Evolutionary conservation across 2,797 vertebrate genomes (phyloP).

Genomic region (Perdix hodgsoniae): DNA sequence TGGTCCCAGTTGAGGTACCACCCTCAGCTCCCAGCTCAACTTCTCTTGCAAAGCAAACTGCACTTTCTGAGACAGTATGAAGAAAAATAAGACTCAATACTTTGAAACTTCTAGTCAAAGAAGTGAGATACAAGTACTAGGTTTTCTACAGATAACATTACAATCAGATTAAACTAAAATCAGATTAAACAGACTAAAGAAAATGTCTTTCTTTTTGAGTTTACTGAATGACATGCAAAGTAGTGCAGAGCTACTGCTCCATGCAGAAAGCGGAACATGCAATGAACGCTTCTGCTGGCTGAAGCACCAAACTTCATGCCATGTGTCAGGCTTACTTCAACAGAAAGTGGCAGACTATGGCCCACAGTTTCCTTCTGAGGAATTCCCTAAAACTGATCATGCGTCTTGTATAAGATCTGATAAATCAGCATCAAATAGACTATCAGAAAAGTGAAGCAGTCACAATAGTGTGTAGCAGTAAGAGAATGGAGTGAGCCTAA

Average conservation of each 20-base stretch:
- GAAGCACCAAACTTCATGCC: rapidly evolving
- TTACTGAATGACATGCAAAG: neutral
- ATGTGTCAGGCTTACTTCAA: neutral
- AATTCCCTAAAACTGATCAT: neutral
- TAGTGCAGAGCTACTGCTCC: neutral
- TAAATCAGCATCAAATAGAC: neutral
- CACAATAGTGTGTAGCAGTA: neutral
- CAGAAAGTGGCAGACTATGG: neutral
- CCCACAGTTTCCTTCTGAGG: neutral
- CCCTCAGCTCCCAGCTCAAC: neutral
- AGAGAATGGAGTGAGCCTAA: no score
- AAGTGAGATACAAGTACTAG: neutral
- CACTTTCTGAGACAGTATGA: neutral
- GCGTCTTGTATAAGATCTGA: neutral
- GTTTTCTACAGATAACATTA: neutral
- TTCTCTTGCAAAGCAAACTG: neutral
- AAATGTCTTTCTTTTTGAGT: neutral
- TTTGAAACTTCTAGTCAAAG: neutral
- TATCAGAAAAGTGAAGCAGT: neutral
- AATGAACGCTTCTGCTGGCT: neutral
- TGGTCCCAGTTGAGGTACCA: neutral
- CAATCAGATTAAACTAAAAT: neutral
- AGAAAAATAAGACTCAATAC: neutral
- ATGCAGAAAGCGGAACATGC: neutral
- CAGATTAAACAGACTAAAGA: neutral